These are phyloP conservation scores for Drosophila lutescens DNA, from an alignment of 2,888 invertebrate species.

Conservation along the genomic window DNA sequence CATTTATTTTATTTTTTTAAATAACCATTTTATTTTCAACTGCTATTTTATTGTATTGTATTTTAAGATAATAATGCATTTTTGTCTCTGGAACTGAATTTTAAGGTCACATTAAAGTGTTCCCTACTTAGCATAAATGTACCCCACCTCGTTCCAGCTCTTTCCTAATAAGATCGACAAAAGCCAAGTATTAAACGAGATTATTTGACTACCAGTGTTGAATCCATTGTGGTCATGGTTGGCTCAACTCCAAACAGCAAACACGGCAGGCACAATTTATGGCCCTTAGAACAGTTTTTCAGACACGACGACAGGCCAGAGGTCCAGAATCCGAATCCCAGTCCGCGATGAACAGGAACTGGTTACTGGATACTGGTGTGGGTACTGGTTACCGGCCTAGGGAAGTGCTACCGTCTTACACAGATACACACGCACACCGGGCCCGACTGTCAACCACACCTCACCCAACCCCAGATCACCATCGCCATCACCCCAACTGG, in stretches of 20 bases:
- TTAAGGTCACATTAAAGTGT: slow-evolving; percentile 2
- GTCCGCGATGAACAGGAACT: slow-evolving; percentile 47
- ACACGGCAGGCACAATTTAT: slow-evolving; percentile 62
- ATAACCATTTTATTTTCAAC: too few species aligned
- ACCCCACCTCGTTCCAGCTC: background rate
- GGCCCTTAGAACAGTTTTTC: slow-evolving; percentile 75
- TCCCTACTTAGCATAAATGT: slow-evolving; percentile 31
- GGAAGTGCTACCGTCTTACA: slow-evolving; percentile 79
- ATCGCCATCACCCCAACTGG: slow-evolving; percentile 4
- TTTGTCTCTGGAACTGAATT: background rate
- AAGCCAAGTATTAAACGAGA: slow-evolving; percentile 72
- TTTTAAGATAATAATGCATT: background rate
- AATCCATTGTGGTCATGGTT: slow-evolving; percentile 58
- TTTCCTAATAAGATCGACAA: slow-evolving; percentile 40
- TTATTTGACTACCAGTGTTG: slow-evolving; percentile 77
- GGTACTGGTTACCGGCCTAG: slow-evolving; percentile 40
- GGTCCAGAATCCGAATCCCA: slow-evolving; percentile 14
- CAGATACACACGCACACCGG: slow-evolving; percentile 42
- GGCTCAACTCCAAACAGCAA: slow-evolving; percentile 30
- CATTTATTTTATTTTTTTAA: too few species aligned
- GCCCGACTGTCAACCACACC: slow-evolving; percentile 64
- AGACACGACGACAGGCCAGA: slow-evolving; percentile 68
- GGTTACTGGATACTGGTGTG: slow-evolving; percentile 55
- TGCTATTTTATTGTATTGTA: background rate
- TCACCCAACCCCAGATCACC: slow-evolving; percentile 41